Evolutionary conservation across 2,113 vertebrate species (phyloP).

Genomic region (Ploceus nigricollis): DNA sequence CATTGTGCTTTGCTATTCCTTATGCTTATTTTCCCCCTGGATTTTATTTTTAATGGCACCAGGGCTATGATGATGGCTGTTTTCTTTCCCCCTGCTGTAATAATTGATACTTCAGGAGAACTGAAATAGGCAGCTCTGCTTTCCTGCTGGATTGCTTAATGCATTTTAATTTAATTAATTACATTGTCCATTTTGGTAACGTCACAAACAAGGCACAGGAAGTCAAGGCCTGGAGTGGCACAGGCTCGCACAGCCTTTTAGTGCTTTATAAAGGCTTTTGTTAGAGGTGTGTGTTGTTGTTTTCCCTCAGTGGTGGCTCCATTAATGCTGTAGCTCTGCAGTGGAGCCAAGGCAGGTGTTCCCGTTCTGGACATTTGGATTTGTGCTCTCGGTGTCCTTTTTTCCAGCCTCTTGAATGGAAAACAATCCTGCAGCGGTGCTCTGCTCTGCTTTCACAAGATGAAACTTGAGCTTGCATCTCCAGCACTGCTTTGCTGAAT

Average conservation of each 20-base stretch:
- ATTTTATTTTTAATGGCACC: not conserved
- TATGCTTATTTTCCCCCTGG: not conserved
- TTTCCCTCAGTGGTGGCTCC: constrained; percentile 2
- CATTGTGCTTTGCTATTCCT: not conserved
- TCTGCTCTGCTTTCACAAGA: not conserved
- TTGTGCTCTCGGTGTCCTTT: not conserved
- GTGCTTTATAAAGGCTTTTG: constrained; percentile 26
- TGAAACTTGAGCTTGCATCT: not conserved
- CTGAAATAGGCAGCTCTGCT: not conserved
- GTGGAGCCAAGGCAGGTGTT: accelerated
- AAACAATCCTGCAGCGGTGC: accelerated
- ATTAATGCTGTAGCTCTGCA: not conserved
- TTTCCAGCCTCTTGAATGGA: not conserved
- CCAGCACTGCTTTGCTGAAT: not conserved
- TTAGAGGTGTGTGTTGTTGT: not conserved
- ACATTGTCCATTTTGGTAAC: constrained; percentile 19
- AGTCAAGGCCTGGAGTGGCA: not conserved
- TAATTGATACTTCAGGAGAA: constrained; percentile 45
- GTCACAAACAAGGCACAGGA: not conserved
- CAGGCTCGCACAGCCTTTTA: not conserved
- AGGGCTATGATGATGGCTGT: not conserved
- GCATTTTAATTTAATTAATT: constrained; percentile 50
- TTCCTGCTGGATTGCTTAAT: constrained; percentile 40
- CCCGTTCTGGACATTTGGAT: accelerated
- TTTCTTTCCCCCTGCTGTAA: constrained; percentile 30